Percentiles rank a stretch among this genome's conserved stretches.
These are phyloP conservation scores for Polyommatus icarus DNA, from an alignment of 2,888 invertebrate genomes.

Conservation along the genomic window DNA sequence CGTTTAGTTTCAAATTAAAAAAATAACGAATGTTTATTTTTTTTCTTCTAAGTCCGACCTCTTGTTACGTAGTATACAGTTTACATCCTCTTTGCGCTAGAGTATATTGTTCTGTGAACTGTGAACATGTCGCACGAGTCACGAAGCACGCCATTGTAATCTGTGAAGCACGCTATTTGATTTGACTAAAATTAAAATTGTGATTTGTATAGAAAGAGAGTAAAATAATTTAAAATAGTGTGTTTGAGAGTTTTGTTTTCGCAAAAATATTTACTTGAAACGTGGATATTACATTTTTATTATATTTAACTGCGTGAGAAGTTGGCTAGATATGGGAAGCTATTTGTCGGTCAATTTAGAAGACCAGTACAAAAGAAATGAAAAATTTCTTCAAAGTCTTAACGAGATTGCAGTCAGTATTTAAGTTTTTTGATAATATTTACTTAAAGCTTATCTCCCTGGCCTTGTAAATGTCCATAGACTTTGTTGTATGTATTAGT, in stretches of 20 bases:
- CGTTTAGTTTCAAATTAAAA: too few relatives aligned
- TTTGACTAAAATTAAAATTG: too few relatives aligned
- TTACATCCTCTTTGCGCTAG: too few relatives aligned
- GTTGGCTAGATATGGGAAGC: constrained; percentile 77
- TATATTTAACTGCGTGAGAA: neutral
- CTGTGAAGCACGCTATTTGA: too few relatives aligned
- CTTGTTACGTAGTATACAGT: too few relatives aligned
- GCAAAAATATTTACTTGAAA: neutral
- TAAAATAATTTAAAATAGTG: too few relatives aligned
- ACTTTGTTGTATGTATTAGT: neutral
- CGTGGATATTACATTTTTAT: neutral
- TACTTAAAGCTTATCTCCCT: neutral
- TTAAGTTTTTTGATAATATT: neutral
- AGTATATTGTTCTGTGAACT: too few relatives aligned
- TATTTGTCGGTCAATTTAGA: constrained; percentile 81
- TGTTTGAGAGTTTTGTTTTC: neutral
- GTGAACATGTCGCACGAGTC: too few relatives aligned
- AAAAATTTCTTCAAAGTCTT: constrained; percentile 84
- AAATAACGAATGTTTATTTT: too few relatives aligned
- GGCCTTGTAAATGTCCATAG: neutral
- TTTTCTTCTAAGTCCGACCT: too few relatives aligned
- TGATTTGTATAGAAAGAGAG: too few relatives aligned
- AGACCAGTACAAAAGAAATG: constrained; percentile 84
- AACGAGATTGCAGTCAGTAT: constrained; percentile 82
- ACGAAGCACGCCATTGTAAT: too few relatives aligned